Percentiles rank a stretch among this genome's conserved stretches.
Evolutionary conservation across 1,140 invertebrate species (phyloP).

Genomic region (Saxidomus purpurata): DNA sequence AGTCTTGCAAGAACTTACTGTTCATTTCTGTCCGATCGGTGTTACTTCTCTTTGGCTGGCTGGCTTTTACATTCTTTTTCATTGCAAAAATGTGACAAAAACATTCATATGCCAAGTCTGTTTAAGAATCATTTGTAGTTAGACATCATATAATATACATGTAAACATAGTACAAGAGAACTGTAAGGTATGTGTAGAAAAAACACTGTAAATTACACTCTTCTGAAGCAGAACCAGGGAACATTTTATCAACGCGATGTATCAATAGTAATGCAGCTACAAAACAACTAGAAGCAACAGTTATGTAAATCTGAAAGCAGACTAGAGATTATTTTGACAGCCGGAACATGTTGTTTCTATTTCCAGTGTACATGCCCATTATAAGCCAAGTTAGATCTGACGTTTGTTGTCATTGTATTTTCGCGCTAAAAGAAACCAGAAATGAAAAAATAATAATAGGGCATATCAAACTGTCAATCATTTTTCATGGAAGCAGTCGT

Average conservation of each 20-base stretch:
- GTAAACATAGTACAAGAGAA: too few relatives aligned
- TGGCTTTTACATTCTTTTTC: too few relatives aligned
- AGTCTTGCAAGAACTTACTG: too few relatives aligned
- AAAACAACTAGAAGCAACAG: background rate
- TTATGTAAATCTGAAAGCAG: background rate
- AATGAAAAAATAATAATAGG: constrained; percentile 53
- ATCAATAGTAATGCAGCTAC: background rate
- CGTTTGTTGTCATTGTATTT: constrained; percentile 19
- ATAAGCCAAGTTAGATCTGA: background rate
- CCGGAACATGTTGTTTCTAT: background rate
- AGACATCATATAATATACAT: too few relatives aligned
- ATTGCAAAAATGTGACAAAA: too few relatives aligned
- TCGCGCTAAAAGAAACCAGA: constrained; percentile 25
- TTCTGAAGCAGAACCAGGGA: too few relatives aligned
- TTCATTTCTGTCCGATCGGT: too few relatives aligned
- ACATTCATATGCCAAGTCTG: too few relatives aligned
- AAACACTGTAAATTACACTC: too few relatives aligned
- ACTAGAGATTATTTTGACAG: background rate
- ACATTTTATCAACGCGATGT: background rate
- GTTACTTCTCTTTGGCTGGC: too few relatives aligned
- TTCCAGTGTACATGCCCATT: background rate
- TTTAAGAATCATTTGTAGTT: too few relatives aligned
- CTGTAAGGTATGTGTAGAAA: too few relatives aligned
- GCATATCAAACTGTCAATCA: constrained; percentile 57
- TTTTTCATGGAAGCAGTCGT: constrained; percentile 21